A percentile compares a stretch with the other conserved stretches of the same genome.
Evolutionary conservation across 2,888 invertebrate genomes (phyloP).

Genomic region (Shargacucullia verbasci): DNA sequence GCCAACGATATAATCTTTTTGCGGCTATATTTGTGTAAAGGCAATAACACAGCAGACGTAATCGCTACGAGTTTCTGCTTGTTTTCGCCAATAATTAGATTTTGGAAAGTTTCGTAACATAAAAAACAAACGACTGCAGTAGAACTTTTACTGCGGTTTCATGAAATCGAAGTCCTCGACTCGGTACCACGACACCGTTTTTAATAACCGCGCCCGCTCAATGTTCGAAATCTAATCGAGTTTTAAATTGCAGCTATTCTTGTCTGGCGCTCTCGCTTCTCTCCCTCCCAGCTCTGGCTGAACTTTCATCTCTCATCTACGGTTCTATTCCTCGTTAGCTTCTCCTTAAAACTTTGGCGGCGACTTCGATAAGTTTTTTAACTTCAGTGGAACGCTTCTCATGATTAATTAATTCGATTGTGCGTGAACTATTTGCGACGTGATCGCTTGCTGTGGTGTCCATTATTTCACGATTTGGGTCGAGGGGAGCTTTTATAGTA

Average conservation of each 20-base stretch:
- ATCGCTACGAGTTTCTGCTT: slow-evolving; percentile 45
- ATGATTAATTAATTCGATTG: slow-evolving; percentile 89
- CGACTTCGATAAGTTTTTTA: slow-evolving; percentile 84
- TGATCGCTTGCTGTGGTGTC: slow-evolving; percentile 77
- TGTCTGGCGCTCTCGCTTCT: slow-evolving; percentile 76
- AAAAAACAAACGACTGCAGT: slow-evolving; percentile 58
- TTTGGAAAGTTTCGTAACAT: slow-evolving; percentile 55
- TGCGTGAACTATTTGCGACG: slow-evolving; percentile 82
- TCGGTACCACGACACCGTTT: slow-evolving; percentile 72
- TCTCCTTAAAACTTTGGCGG: slow-evolving; percentile 85
- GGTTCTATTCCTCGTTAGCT: slow-evolving; percentile 85
- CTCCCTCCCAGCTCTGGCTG: slow-evolving; percentile 66
- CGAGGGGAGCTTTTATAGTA: slow-evolving; percentile 70
- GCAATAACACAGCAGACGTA: slow-evolving; percentile 40
- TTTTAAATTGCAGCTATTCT: slow-evolving; percentile 89
- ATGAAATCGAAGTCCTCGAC: slow-evolving; percentile 62
- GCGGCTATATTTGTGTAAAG: slow-evolving; percentile 26
- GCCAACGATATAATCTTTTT: slow-evolving; percentile 44
- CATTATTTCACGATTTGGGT: slow-evolving; percentile 83
- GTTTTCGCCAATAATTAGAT: slow-evolving; percentile 55
- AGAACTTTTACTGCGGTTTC: slow-evolving; percentile 62
- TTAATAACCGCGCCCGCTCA: slow-evolving; percentile 82
- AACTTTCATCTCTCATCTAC: slow-evolving; percentile 84
- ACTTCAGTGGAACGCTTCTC: slow-evolving; percentile 78
- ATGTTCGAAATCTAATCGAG: slow-evolving; percentile 88